phyloP scores from a whole-genome alignment of 2,797 vertebrate genomes.

The Pseudochromis fuscus region DNA sequence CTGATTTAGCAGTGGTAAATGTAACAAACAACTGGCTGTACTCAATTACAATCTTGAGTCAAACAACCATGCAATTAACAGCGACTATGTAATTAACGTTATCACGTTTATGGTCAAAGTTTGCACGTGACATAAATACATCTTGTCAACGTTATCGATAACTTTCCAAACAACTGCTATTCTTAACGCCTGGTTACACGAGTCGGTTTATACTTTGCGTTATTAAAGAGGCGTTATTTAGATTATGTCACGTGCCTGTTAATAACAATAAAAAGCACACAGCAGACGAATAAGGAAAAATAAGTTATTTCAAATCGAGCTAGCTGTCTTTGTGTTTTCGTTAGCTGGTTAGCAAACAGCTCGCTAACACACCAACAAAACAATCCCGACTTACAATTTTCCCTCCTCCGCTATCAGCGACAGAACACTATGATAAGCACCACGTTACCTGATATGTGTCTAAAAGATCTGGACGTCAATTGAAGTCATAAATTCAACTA shows the following conservation, averaged over 20 bases:
- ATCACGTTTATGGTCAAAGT: neutral
- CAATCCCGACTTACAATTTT: slow-evolving; percentile 61
- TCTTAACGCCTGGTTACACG: neutral
- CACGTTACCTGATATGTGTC: slow-evolving; percentile 16
- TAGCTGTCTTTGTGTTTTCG: slow-evolving; percentile 38
- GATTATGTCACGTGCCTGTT: neutral
- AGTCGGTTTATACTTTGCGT: neutral
- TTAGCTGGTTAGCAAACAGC: slow-evolving; percentile 68
- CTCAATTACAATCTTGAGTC: neutral
- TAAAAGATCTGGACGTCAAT: neutral
- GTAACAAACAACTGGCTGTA: neutral
- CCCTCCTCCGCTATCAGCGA: slow-evolving; percentile 25
- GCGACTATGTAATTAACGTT: neutral
- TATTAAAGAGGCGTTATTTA: neutral
- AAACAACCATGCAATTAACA: neutral
- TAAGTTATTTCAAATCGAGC: slow-evolving; percentile 33
- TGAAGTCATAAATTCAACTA: neutral
- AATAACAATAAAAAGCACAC: neutral
- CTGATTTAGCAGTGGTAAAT: neutral
- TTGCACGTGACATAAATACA: neutral
- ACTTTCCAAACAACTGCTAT: slow-evolving; percentile 31
- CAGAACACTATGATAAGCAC: slow-evolving; percentile 2
- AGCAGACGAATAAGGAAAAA: neutral
- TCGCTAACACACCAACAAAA: slow-evolving; percentile 55
- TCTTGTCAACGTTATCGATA: slow-evolving; percentile 20